Conservation (phyloP, 2,888 invertebrate species). For the Hartigia nigra region DNA sequence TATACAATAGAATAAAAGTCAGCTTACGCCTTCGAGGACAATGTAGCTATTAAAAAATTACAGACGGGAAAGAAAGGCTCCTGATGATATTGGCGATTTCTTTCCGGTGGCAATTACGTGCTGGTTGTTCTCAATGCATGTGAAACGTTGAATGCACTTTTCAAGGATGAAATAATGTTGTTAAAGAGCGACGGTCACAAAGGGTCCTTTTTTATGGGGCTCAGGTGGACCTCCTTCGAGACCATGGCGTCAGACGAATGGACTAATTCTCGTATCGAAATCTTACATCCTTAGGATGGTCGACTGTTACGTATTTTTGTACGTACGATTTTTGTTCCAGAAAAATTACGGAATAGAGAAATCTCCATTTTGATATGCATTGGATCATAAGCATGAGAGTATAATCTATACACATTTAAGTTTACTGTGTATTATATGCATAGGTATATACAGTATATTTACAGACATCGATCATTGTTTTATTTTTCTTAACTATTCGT, state of each 20-base stretch:
- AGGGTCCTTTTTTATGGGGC: conserved; percentile 12
- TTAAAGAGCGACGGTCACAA: conserved; percentile 10
- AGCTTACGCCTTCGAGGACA: no score
- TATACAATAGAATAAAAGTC: not conserved
- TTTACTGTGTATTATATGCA: not conserved
- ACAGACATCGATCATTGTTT: not conserved
- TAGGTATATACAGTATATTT: not conserved
- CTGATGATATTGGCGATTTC: not conserved
- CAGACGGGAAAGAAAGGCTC: not conserved
- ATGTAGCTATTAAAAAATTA: not conserved
- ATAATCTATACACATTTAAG: not conserved
- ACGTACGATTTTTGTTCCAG: not conserved
- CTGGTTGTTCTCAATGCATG: not conserved
- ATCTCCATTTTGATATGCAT: not conserved
- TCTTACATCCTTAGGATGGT: not conserved
- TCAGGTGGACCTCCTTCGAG: conserved; percentile 12
- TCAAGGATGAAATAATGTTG: not conserved
- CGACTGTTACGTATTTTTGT: not conserved
- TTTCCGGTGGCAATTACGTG: not conserved
- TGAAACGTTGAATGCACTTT: not conserved
- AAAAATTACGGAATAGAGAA: not conserved
- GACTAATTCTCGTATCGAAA: not conserved
- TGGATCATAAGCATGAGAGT: not conserved
- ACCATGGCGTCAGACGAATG: conserved; percentile 1
- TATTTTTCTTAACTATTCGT: not conserved